Conservation (phyloP, 2,888 invertebrate genomes). For the Leucophenga montana region DNA sequence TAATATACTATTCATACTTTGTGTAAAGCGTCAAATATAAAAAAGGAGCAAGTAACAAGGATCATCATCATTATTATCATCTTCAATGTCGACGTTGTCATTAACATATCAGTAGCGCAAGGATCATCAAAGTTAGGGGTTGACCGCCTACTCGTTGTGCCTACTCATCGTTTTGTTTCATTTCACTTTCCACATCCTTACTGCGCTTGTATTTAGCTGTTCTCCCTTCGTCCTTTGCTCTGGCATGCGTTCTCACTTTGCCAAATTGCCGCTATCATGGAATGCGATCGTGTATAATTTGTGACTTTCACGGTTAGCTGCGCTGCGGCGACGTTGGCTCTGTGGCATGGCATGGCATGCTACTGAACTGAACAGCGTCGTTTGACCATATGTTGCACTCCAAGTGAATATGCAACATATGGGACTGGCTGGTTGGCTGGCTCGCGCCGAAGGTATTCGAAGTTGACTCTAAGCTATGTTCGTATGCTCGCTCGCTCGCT, state of each 20-base stretch:
- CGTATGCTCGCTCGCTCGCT: neutral
- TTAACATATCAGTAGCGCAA: constrained; percentile 57
- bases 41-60: constrained; percentile 11
- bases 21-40: constrained; percentile 27
- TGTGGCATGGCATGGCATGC: neutral
- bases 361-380: constrained; percentile 29
- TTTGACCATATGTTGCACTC: constrained; percentile 62
- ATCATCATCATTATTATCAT: constrained; percentile 52
- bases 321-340: constrained; percentile 32
- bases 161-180: constrained; percentile 40
- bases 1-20: constrained; percentile 40
- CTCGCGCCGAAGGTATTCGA: neutral
- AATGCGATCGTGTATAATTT: constrained; percentile 71
- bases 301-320: constrained; percentile 70
- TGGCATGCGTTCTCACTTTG: constrained; percentile 44
- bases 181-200: too few relatives aligned
- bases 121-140: constrained; percentile 57
- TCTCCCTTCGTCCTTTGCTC: constrained; percentile 26
- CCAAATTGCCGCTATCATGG: constrained; percentile 71
- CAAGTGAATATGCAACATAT: constrained; percentile 50
- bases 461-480: constrained; percentile 32
- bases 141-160: constrained; percentile 47
- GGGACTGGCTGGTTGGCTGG: constrained; percentile 35
- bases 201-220: neutral
- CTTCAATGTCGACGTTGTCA: constrained; percentile 50